Conservation (phyloP, 2,888 invertebrate genomes). For the Barypeithes pellucidus region DNA sequence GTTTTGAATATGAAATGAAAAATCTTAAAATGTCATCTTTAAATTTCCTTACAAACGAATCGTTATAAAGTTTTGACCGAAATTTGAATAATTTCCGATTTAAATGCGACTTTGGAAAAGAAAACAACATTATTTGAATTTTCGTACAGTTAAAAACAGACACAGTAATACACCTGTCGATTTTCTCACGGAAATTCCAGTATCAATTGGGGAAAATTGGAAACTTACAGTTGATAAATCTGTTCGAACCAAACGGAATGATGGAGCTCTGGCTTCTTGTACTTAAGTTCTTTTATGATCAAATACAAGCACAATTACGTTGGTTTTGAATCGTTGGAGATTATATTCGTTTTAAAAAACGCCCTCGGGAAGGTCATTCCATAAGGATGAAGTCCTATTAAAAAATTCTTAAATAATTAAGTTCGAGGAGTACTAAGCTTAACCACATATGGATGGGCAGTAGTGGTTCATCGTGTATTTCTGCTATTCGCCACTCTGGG, state of each 20-base stretch:
- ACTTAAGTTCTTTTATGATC: no score
- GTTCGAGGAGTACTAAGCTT: no score
- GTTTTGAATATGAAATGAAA: slow-evolving; percentile 6
- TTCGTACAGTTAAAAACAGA: slow-evolving; percentile 18
- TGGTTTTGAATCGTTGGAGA: no score
- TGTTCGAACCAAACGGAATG: slow-evolving; percentile 5
- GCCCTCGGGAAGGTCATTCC: no score
- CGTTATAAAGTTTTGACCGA: slow-evolving; percentile 12
- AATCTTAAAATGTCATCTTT: slow-evolving; percentile 13
- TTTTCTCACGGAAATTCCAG: slow-evolving; percentile 9
- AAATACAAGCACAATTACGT: no score
- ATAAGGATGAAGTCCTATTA: no score
- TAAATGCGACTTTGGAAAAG: slow-evolving; percentile 14
- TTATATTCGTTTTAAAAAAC: no score
- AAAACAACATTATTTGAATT: slow-evolving; percentile 27
- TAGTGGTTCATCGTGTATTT: no score
- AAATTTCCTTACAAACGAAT: slow-evolving; percentile 20
- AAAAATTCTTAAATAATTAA: no score
- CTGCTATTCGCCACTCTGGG: no score
- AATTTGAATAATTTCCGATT: slow-evolving; percentile 21
- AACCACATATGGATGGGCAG: no score
- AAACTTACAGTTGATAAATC: slow-evolving; percentile 10
- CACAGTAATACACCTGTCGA: slow-evolving; percentile 18
- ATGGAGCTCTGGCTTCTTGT: no score
- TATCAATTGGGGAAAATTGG: slow-evolving; percentile 11